Evolutionary conservation across 2,888 invertebrate genomes (phyloP).

Genomic region (Gymnoscelis rufifasciata): DNA sequence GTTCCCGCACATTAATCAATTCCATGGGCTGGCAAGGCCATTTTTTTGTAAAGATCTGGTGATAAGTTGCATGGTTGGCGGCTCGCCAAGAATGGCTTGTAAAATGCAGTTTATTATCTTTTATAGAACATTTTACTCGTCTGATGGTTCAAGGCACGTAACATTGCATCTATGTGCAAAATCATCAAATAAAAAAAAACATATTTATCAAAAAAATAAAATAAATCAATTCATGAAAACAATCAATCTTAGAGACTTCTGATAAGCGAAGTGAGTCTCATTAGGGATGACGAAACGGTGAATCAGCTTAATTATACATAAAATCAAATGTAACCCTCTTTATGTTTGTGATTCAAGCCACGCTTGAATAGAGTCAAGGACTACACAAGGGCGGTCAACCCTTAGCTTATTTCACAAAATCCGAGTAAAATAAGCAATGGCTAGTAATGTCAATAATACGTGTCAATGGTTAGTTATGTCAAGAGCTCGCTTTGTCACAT

Average conservation of each 20-base stretch:
- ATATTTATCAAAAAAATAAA: no score
- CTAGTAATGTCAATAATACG: not conserved
- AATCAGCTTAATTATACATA: conserved; percentile 16
- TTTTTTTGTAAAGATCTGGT: conserved; percentile 18
- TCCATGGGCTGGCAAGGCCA: conserved; percentile 16
- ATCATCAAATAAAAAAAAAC: no score
- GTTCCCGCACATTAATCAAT: conserved; percentile 12
- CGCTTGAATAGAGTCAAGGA: conserved; percentile 33
- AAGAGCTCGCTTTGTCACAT: no score
- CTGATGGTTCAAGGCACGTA: conserved; percentile 4
- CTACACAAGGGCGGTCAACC: conserved; percentile 30
- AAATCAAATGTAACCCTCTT: conserved; percentile 3
- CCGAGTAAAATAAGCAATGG: not conserved
- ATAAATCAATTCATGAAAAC: no score
- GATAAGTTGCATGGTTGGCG: conserved; percentile 25
- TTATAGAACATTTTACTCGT: conserved; percentile 9
- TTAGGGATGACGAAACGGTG: conserved; percentile 13
- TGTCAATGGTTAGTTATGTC: no score
- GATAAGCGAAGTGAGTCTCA: not conserved
- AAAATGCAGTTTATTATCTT: conserved; percentile 19
- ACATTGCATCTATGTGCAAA: not conserved
- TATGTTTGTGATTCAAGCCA: conserved; percentile 6
- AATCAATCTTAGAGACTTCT: not conserved
- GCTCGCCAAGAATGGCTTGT: conserved; percentile 19
- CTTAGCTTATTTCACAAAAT: not conserved